Conservation (phyloP, 2,888 invertebrate genomes). For the Mactromeris polynyma region DNA sequence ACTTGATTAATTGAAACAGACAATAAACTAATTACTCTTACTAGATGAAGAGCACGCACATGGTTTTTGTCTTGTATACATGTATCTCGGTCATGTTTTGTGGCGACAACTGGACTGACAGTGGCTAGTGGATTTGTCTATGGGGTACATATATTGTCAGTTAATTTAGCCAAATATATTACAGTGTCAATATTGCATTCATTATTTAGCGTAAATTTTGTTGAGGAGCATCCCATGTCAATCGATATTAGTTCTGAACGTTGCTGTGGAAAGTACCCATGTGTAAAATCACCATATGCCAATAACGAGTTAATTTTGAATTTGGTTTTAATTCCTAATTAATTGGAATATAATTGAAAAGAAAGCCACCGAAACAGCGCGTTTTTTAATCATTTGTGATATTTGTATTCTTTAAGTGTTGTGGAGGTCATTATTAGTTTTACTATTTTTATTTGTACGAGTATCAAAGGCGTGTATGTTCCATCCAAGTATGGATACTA, state of each 20-base stretch:
- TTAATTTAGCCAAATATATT: background rate
- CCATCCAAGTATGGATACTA: no score
- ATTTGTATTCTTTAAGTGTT: no score
- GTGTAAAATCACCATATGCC: background rate
- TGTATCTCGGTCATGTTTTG: background rate
- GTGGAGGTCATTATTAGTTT: no score
- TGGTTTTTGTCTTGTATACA: conserved; percentile 2
- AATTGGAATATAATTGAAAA: background rate
- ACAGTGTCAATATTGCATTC: background rate
- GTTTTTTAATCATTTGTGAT: no score
- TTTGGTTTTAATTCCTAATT: background rate
- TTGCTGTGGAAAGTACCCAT: background rate
- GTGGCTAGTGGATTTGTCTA: background rate
- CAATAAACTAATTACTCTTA: background rate
- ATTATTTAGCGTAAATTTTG: background rate
- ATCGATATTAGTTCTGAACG: background rate
- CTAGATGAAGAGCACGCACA: background rate
- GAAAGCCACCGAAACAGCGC: no score
- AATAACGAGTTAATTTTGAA: background rate
- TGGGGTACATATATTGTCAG: background rate
- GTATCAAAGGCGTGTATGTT: no score
- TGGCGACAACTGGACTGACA: background rate
- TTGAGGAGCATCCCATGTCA: background rate
- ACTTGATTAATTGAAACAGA: background rate
- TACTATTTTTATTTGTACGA: no score